Evolutionary conservation across 2,797 vertebrate species (phyloP), one percentile per base, ranked within the genome.

Genomic region (Fringilla coelebs): DNA sequence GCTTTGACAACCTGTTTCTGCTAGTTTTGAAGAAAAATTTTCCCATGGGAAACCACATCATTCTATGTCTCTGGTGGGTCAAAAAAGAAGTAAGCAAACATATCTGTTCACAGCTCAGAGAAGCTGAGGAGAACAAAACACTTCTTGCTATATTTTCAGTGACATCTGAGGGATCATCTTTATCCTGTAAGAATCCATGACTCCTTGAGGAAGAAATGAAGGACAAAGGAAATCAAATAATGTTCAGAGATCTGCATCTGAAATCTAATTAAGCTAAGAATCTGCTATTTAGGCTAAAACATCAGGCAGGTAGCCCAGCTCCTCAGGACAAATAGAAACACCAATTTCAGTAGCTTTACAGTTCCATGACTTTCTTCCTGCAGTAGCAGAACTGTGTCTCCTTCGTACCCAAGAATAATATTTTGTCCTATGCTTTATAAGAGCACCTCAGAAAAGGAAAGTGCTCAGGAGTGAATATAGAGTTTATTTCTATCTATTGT

Each of bases 191-290:
- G 41, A 43, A 85, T 34, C 32, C 24, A 38, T 14, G 16, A 31
- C 8, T 19, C 73, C n/a, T 4, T 73, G 51, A 40, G 49, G 49
- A 70, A 85, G 25, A 46, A 85, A 72, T 28, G 58, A 93, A 80
- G 54, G 73, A 75, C 58, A 55, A 55, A 75, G 36, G 20, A 91
- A 93, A 95, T 52, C 10, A 60, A 73, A 45, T 63, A 45, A 81
- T 1, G 4, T 45, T 70, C 54, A 51, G 7, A 63, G 54, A 51
- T 88, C 81, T 88, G 76, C 82, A 90, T 66, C 45, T 86, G 49
- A 68, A 74, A 94, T 78, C 49, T 75, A 78, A 85, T 83, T 75
- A 86, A 74, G 28, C 24, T 74, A 88, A 65, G 66, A 91, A 94
- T 78, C 34, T 71, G 46, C 41, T 46, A 57, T 80, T 77, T 75